phyloP scores from a whole-genome alignment of 2,888 invertebrate species.

The Lepeophtheirus nordmannii region DNA sequence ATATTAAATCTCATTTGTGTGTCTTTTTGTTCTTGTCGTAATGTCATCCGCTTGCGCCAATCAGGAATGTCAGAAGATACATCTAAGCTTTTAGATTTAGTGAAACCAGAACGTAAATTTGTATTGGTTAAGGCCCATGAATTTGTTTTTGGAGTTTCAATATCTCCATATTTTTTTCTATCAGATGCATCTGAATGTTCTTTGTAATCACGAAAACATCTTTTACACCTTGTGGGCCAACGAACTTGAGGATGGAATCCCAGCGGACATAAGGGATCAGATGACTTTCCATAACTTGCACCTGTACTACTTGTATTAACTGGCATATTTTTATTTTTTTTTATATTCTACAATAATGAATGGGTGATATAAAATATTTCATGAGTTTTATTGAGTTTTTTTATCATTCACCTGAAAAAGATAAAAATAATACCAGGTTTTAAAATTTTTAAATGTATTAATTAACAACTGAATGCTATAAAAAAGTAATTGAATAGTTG shows the following conservation, averaged over 20 bases:
- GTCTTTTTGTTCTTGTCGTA: neutral
- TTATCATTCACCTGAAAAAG: no score
- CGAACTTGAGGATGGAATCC: constrained; percentile 83
- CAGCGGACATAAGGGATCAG: constrained; percentile 69
- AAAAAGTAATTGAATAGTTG: no score
- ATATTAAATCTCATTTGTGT: neutral
- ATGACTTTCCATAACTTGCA: constrained; percentile 24
- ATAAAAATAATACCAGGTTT: no score
- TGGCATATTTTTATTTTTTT: constrained; percentile 13
- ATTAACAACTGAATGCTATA: no score
- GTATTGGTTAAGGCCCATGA: neutral
- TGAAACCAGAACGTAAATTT: constrained; percentile 5
- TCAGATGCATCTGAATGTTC: constrained; percentile 57
- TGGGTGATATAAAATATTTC: no score
- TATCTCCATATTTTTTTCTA: constrained; percentile 6
- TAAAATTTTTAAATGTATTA: no score
- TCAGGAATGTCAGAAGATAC: constrained; percentile 8
- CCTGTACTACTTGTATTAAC: constrained; percentile 21
- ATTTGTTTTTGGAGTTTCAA: neutral
- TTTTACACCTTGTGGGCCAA: constrained; percentile 81
- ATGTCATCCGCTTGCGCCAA: neutral
- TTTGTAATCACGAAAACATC: constrained; percentile 82
- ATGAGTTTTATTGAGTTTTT: no score
- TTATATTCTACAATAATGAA: constrained; percentile 27
- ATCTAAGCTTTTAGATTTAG: constrained; percentile 9